Evolutionary conservation across 2,797 vertebrate genomes (phyloP).

Genomic region (Chelidonichthys spinosus): DNA sequence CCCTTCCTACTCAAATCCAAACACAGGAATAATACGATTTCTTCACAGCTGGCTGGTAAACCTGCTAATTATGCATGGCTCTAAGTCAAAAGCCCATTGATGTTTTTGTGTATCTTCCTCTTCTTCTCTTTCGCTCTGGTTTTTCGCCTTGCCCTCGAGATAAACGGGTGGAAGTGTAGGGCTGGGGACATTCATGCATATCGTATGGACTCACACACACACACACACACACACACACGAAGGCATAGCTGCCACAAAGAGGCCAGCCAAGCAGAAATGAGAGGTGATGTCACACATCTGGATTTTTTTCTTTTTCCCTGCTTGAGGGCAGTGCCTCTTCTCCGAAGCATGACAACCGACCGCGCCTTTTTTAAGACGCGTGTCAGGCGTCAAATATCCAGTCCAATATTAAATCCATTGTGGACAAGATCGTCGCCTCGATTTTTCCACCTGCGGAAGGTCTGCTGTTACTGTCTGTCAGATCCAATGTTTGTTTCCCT

Average conservation of each 20-base stretch:
- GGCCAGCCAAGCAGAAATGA: slow-evolving; percentile 60
- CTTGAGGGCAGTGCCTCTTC: slow-evolving; percentile 38
- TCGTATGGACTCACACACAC: slow-evolving; percentile 42
- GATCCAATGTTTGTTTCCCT: slow-evolving; percentile 56
- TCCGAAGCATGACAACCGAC: slow-evolving; percentile 26
- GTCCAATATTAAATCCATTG: slow-evolving; percentile 11
- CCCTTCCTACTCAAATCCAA: slow-evolving; percentile 61
- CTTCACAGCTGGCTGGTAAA: slow-evolving; percentile 76
- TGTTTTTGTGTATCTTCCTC: slow-evolving; percentile 39
- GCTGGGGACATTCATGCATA: slow-evolving; percentile 47
- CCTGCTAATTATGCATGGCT: slow-evolving; percentile 73
- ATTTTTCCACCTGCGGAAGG: slow-evolving; percentile 39
- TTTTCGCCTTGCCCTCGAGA: slow-evolving; percentile 41
- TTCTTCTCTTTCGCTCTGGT: slow-evolving; percentile 10
- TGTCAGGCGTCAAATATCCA: slow-evolving; percentile 61
- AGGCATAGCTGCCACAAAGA: slow-evolving; percentile 53
- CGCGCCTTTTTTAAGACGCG: slow-evolving; percentile 38
- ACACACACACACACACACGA: slow-evolving; percentile 26
- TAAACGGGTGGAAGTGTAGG: slow-evolving; percentile 52
- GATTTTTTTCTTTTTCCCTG: slow-evolving; percentile 4
- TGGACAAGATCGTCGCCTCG: slow-evolving; percentile 40
- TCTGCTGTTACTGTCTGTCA: slow-evolving; percentile 64
- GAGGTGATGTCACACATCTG: slow-evolving; percentile 69
- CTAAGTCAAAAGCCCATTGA: slow-evolving; percentile 61
- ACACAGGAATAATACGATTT: slow-evolving; percentile 65